Evolutionary conservation across 2,888 invertebrate genomes (phyloP).

Genomic region (Agrochola circellaris): DNA sequence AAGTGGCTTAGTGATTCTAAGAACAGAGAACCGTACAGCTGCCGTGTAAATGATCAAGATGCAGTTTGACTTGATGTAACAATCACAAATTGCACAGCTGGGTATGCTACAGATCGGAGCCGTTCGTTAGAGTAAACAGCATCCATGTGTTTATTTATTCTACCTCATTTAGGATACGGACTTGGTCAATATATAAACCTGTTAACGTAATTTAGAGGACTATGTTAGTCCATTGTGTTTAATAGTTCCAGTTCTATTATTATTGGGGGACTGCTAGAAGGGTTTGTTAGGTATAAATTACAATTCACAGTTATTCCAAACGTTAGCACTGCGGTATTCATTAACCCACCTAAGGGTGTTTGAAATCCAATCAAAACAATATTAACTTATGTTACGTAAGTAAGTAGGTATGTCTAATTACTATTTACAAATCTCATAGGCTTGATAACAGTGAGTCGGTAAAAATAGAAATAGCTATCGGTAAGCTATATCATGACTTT

Average conservation of each 20-base stretch:
- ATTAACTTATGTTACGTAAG: not conserved
- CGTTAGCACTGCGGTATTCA: not conserved
- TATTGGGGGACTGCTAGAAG: not conserved
- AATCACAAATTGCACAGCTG: conserved; percentile 33
- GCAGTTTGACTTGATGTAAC: conserved; percentile 24
- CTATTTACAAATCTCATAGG: not conserved
- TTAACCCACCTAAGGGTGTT: not conserved
- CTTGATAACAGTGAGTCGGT: not conserved
- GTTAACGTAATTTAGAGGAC: conserved; percentile 10
- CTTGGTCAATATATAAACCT: conserved; percentile 1
- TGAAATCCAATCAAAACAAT: not conserved
- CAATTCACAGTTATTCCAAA: not conserved
- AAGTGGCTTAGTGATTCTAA: conserved; percentile 1
- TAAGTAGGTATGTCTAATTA: not conserved
- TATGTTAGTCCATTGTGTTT: conserved; percentile 6
- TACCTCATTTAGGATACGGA: not conserved
- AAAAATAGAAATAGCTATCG: not conserved
- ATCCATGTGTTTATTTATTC: conserved; percentile 36
- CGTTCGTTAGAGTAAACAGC: conserved; percentile 10
- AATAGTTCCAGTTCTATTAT: not conserved
- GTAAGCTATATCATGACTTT: not conserved
- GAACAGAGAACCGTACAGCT: not conserved
- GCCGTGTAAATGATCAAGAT: conserved; percentile 7
- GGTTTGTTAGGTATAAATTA: conserved; percentile 8
- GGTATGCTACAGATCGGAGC: conserved; percentile 1